A percentile compares a stretch with the other conserved stretches of the same genome.
Evolutionary conservation across 92 coral and sea anemone genomes (phyloP).

Genomic region (Meandrina meandrites): DNA sequence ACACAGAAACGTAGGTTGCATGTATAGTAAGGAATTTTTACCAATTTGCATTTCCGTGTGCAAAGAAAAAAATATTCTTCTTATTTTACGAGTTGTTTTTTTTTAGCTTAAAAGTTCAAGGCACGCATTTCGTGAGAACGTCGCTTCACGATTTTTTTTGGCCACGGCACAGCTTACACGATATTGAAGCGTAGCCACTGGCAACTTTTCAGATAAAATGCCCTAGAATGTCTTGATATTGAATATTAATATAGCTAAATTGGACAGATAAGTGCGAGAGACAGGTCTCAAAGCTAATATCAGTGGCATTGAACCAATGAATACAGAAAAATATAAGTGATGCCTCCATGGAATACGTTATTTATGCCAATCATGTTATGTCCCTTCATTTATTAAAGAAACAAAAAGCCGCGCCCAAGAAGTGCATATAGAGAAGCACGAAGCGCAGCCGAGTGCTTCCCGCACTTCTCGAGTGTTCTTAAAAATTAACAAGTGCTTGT

Average conservation of each 20-base stretch:
- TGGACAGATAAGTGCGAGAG: not conserved
- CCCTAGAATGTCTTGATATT: not conserved
- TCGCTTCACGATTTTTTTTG: not conserved
- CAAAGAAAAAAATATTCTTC: not conserved
- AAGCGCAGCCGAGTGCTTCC: too few species aligned
- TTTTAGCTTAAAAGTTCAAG: not conserved
- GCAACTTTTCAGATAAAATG: not conserved
- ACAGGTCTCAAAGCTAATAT: not conserved
- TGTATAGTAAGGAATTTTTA: not conserved
- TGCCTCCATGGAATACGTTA: not conserved
- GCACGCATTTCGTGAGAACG: not conserved
- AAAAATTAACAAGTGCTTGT: too few species aligned
- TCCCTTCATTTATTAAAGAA: too few species aligned
- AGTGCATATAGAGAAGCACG: too few species aligned
- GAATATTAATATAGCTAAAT: not conserved
- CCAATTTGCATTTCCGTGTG: not conserved
- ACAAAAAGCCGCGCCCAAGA: too few species aligned
- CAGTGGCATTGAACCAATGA: not conserved
- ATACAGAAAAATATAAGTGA: not conserved
- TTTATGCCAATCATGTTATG: not conserved
- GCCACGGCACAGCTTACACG: not conserved
- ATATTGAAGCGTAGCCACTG: not conserved
- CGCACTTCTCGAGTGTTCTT: too few species aligned
- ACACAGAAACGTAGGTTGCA: too few species aligned
- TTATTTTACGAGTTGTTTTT: not conserved